A percentile compares a stretch with the other conserved stretches of the same genome.
These are phyloP conservation scores for Porites lobata DNA, from an alignment of 92 coral and sea anemone genomes.

Conservation along the genomic window DNA sequence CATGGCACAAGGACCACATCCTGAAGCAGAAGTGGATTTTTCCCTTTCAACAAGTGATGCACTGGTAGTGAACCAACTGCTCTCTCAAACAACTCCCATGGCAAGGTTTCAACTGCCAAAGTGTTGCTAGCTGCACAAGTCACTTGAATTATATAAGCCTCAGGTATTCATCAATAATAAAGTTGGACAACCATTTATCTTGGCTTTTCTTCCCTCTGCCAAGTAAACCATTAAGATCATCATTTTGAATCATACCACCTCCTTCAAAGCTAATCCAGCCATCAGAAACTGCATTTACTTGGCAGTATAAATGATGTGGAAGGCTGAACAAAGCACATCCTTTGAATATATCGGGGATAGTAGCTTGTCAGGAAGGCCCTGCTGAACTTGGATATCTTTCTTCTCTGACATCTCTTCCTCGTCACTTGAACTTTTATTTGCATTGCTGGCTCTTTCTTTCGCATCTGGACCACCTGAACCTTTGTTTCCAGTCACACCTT, in stretches of 20 bases:
- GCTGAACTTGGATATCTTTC: neutral
- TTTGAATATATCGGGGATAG: slow-evolving; percentile 16
- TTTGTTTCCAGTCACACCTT: neutral
- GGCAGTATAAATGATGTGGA: slow-evolving; percentile 42
- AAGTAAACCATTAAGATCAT: slow-evolving; percentile 44
- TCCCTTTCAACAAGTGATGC: slow-evolving; percentile 32
- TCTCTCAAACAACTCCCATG: slow-evolving; percentile 66
- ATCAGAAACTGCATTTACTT: slow-evolving; percentile 62
- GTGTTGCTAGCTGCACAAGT: slow-evolving; percentile 24
- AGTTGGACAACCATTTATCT: slow-evolving; percentile 56
- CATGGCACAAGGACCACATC: slow-evolving; percentile 68
- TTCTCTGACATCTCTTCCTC: slow-evolving; percentile 18
- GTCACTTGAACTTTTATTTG: slow-evolving; percentile 1
- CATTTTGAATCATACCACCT: slow-evolving; percentile 27
- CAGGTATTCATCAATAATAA: slow-evolving; percentile 63
- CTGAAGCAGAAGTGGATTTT: slow-evolving; percentile 40
- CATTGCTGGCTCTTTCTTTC: neutral
- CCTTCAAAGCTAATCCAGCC: slow-evolving; percentile 55
- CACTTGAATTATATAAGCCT: slow-evolving; percentile 21
- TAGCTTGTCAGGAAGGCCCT: slow-evolving; percentile 49
- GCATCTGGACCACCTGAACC: neutral
- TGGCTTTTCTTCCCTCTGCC: slow-evolving; percentile 25
- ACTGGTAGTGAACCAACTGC: slow-evolving; percentile 36
- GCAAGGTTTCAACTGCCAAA: slow-evolving; percentile 43
- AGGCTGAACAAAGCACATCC: slow-evolving; percentile 32